Conservation (phyloP, 2,888 invertebrate species). For the Hemicrepidius hirtus region DNA sequence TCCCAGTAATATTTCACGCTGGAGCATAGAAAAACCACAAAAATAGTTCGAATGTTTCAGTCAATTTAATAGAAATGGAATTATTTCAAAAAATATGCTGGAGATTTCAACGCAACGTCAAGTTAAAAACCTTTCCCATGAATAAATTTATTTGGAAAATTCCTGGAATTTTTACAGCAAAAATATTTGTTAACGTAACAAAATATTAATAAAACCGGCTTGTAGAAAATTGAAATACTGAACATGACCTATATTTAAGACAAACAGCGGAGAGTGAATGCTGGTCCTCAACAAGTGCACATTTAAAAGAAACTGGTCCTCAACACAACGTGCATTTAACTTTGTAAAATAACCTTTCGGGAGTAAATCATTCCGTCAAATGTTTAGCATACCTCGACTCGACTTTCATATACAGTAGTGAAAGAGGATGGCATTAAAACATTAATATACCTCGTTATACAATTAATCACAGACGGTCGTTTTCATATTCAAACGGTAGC, state of each 20-base stretch:
- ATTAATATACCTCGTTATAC: constrained; percentile 57
- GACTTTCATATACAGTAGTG: constrained; percentile 57
- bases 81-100: not conserved
- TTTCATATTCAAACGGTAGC: constrained; percentile 57
- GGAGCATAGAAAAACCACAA: too few species aligned
- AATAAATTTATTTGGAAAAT: too few species aligned
- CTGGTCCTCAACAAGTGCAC: constrained; percentile 28
- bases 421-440: constrained; percentile 57
- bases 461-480: constrained; percentile 56
- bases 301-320: constrained; percentile 51
- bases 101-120: constrained; percentile 25
- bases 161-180: too few species aligned
- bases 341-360: constrained; percentile 41
- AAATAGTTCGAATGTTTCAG: not conserved
- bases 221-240: constrained; percentile 15
- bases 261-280: constrained; percentile 15
- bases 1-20: too few species aligned
- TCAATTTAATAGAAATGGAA: not conserved
- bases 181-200: too few species aligned
- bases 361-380: constrained; percentile 55
- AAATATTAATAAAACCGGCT: constrained; percentile 22
- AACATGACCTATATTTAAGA: constrained; percentile 36
- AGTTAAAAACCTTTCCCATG: not conserved
- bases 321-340: constrained; percentile 23
- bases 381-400: constrained; percentile 56